Conservation (phyloP, 2,888 invertebrate genomes). For the Diarsia rubi region DNA sequence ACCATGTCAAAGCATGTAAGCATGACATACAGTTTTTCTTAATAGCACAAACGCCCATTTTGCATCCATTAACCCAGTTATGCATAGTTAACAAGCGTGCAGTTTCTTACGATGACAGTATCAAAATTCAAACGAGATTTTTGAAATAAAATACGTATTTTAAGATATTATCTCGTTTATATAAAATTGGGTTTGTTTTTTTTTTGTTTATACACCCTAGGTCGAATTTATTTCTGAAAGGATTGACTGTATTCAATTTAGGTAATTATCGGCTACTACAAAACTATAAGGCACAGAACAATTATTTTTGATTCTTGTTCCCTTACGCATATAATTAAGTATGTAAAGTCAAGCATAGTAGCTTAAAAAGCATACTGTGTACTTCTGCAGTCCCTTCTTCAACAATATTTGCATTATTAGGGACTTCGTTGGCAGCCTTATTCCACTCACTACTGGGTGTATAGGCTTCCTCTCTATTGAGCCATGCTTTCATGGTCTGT, state of each 20-base stretch:
- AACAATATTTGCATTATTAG: neutral
- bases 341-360: neutral
- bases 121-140: conserved; percentile 46
- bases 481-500: neutral
- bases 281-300: neutral
- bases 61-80: conserved; percentile 83
- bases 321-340: neutral
- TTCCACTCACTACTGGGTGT: neutral
- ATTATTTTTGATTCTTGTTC: neutral
- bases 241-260: too few relatives aligned
- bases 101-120: conserved; percentile 58
- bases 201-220: neutral
- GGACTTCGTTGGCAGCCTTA: neutral
- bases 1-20: conserved; percentile 67
- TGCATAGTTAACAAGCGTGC: conserved; percentile 74
- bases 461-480: neutral
- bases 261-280: neutral
- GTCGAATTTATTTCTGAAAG: neutral
- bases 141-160: conserved; percentile 21
- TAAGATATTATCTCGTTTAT: neutral
- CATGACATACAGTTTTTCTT: conserved; percentile 74
- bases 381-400: neutral
- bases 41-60: conserved; percentile 66
- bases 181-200: neutral
- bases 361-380: neutral